Percentiles rank a stretch among this genome's conserved stretches.
phyloP scores from a whole-genome alignment of 53 echinoderm and acorn worm species.

The Stichopus horrens region DNA sequence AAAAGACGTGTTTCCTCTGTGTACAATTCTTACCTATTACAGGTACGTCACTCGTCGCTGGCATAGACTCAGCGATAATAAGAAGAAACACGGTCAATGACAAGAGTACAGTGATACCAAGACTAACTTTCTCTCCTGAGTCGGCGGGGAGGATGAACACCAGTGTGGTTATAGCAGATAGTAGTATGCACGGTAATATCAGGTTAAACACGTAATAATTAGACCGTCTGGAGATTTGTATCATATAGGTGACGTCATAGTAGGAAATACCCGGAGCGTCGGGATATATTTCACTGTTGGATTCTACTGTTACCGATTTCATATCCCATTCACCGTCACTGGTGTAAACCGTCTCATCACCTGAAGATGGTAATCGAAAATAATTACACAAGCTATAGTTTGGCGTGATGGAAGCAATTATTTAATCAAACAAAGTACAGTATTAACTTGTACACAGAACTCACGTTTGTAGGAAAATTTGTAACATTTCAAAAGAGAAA shows the following conservation, averaged over 20 bases:
- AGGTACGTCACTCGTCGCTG: conserved; percentile 96
- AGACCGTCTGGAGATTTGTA: conserved; percentile 72
- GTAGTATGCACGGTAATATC: conserved; percentile 77
- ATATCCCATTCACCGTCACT: conserved; percentile 99
- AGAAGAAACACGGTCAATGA: conserved; percentile 95
- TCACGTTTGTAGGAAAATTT: too few species aligned
- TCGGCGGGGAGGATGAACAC: conserved; percentile 93
- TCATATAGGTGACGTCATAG: conserved; percentile 76
- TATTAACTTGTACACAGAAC: too few species aligned
- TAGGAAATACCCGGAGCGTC: conserved; percentile 77
- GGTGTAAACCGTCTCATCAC: conserved; percentile 76
- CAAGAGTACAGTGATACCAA: conserved; percentile 89
- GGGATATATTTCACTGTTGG: conserved; percentile 63
- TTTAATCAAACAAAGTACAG: too few species aligned
- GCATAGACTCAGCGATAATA: conserved; percentile 95
- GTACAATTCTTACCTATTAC: conserved; percentile 75
- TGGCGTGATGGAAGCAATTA: too few species aligned
- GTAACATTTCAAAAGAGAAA: too few species aligned
- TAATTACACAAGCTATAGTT: background rate
- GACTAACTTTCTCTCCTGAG: conserved; percentile 95
- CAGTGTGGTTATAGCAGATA: conserved; percentile 75
- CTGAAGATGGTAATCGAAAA: conserved; percentile 44
- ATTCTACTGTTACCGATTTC: conserved; percentile 55
- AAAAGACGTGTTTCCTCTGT: too few species aligned
- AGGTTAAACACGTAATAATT: conserved; percentile 93